phyloP scores from a whole-genome alignment of 2,113 vertebrate genomes.

The Todiramphus chloris region DNA sequence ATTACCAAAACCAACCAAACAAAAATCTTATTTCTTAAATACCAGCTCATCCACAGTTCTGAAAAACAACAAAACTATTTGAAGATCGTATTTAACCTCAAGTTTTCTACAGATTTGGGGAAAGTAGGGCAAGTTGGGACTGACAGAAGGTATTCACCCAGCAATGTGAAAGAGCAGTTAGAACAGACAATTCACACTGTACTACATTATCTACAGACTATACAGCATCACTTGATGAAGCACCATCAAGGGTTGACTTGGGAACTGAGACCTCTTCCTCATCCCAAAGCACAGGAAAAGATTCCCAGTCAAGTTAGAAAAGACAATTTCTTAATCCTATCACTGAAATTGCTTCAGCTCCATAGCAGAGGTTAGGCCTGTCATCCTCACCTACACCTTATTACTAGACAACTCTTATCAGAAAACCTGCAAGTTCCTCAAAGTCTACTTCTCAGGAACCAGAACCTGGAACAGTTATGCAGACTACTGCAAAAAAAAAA shows the following conservation, averaged over 20 bases:
- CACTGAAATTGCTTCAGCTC: neutral
- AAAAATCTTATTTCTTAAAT: neutral
- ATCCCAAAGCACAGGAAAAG: neutral
- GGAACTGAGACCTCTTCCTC: neutral
- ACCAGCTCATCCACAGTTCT: neutral
- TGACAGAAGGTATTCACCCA: neutral
- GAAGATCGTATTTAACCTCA: neutral
- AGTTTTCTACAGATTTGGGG: neutral
- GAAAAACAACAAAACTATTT: neutral
- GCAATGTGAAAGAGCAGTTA: no score
- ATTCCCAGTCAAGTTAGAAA: neutral
- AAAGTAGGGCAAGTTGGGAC: neutral
- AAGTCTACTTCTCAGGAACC: neutral
- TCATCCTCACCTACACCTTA: neutral
- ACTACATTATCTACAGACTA: neutral
- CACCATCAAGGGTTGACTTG: neutral
- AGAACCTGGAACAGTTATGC: neutral
- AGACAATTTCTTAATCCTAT: accelerated
- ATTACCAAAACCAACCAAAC: neutral
- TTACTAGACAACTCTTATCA: neutral
- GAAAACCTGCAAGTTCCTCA: neutral
- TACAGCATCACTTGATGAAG: neutral
- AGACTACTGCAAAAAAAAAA: neutral
- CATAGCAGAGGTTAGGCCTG: accelerated
- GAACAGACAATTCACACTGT: neutral